These are phyloP conservation scores for Aphis craccivora DNA, from an alignment of 1,140 invertebrate species.

Conservation along the genomic window DNA sequence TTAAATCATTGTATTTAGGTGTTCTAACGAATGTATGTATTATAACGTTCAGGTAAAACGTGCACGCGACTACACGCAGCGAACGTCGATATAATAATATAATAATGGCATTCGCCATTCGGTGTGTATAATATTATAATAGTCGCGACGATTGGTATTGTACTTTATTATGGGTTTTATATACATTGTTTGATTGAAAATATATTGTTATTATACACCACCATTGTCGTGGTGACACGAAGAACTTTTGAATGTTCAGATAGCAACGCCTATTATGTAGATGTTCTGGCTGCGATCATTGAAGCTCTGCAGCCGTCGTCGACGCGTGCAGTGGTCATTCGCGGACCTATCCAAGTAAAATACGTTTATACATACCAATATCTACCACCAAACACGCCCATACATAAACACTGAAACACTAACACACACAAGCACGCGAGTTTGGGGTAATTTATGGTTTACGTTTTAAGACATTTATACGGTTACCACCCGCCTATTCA, in stretches of 20 bases:
- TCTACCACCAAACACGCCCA: too few relatives aligned
- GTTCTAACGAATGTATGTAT: not conserved
- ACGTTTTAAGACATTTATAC: not conserved
- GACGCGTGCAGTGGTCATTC: not conserved
- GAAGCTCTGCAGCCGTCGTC: not conserved
- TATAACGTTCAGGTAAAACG: not conserved
- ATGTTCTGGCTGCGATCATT: not conserved
- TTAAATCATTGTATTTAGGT: not conserved
- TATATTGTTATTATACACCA: not conserved
- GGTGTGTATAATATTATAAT: not conserved
- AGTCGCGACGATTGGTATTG: not conserved
- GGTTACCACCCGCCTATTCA: too few relatives aligned
- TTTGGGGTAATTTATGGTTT: not conserved
- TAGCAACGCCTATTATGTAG: not conserved
- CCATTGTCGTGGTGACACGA: not conserved
- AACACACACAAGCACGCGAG: too few relatives aligned
- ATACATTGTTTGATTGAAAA: not conserved
- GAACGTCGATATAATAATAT: not conserved
- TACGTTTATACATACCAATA: not conserved
- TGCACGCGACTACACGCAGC: not conserved
- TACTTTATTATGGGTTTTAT: not conserved
- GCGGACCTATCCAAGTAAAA: not conserved
- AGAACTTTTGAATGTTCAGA: not conserved
- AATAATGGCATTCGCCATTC: not conserved
- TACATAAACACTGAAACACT: too few relatives aligned